Evolutionary conservation across 2,113 vertebrate genomes (phyloP), one percentile per base, ranked within the genome.

Genomic region (Amazona guildingii): DNA sequence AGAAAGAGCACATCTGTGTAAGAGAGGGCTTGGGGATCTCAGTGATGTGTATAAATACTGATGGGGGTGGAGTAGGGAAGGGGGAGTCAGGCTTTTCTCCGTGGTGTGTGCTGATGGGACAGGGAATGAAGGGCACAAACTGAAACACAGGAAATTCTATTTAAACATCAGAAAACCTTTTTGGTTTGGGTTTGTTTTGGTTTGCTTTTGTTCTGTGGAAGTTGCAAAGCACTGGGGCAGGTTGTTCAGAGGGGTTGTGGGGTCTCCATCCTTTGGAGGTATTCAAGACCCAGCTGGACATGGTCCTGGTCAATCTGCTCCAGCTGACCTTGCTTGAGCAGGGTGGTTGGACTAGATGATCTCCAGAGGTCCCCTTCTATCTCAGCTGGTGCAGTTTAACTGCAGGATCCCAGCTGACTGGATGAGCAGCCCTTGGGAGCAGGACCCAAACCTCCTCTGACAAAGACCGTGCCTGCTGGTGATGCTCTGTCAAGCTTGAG

Each of bases 131-230:
- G 49, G 64, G 28, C 49, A 63, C 89, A 57, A 72, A 62, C 15
- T 76, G 79, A 96, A 97, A 95, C 59, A 73, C 70, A 90, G 95
- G 92, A 94, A 96, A 73, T 79, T 41, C 67, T 79, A 23, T 93
- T 90, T 76, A 94, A 95, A 74, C 37, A 69, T 49, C 59, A 83
- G 68, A 82, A 92, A 94, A 79, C 16, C 20, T 35, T 59, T 35
- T 35, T 35, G 11, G n/a, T 15, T 73, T 5, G 7, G 13, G 23
- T 85, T 52, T 64, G 48, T 52, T 28, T 33, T 21, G 15, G n/a
- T 14, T 77, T 7, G 5, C 5, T 20, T 88, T 52, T 77, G 59
- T 67, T 28, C n/a, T 78, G 51, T 90, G 46, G 13, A 79, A 39
- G 35, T 14, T 67, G 33, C 44, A 72, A 92, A 79, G 31, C 27